Conservation (phyloP, 2,888 invertebrate species). For the Unio delphinus region DNA sequence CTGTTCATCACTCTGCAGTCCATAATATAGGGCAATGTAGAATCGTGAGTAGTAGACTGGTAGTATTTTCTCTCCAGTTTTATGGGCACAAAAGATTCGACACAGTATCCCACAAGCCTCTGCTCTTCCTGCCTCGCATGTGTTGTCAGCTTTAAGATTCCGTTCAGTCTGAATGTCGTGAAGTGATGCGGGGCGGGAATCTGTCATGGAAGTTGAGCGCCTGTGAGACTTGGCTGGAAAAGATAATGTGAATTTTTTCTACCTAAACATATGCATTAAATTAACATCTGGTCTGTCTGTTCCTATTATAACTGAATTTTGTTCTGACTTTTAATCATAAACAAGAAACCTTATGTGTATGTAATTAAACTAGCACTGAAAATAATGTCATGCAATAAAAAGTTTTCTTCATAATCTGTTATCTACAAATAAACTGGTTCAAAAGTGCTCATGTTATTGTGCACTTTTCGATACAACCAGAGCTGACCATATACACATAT, state of each 20-base stretch:
- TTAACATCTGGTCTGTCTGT: no score
- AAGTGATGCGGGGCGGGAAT: slow-evolving; percentile 60
- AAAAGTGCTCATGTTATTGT: no score
- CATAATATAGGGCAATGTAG: slow-evolving; percentile 91
- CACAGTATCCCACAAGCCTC: slow-evolving; percentile 96
- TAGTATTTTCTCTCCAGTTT: slow-evolving; percentile 92
- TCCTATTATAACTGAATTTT: no score
- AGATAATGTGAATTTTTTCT: not conserved
- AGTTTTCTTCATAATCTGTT: no score
- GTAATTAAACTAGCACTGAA: no score
- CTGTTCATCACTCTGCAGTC: slow-evolving; percentile 79
- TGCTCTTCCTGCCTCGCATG: slow-evolving; percentile 81
- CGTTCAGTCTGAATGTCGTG: slow-evolving; percentile 50
- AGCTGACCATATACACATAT: no score
- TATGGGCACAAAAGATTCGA: slow-evolving; percentile 95
- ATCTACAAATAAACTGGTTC: no score
- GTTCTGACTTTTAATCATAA: no score
- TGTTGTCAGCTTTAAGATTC: slow-evolving; percentile 47
- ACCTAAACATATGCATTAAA: no score
- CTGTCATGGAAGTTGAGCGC: slow-evolving; percentile 64
- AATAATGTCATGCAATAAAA: no score
- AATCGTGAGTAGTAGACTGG: slow-evolving; percentile 93
- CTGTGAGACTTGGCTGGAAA: slow-evolving; percentile 41
- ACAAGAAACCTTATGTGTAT: no score
- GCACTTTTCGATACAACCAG: no score